Evolutionary conservation across 2,113 vertebrate genomes (phyloP).

Genomic region (Merops nubicus): DNA sequence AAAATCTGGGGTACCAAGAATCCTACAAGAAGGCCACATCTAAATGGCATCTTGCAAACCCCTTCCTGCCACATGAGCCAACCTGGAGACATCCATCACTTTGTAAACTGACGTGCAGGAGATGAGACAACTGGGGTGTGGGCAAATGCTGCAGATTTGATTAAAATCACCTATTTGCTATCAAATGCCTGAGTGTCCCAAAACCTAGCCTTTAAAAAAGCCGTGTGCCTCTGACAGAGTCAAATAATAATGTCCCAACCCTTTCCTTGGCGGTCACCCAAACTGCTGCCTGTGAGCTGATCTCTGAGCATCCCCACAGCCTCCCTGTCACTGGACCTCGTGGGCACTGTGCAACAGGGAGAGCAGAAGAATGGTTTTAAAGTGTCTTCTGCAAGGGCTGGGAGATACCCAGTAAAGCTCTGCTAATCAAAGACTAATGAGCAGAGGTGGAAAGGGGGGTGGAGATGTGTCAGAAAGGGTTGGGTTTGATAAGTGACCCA

Average conservation of each 20-base stretch:
- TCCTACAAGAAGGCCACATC: not conserved
- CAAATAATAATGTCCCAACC: not conserved
- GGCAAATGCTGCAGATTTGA: not conserved
- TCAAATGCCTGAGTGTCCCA: not conserved
- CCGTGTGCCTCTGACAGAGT: not conserved
- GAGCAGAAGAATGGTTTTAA: not conserved
- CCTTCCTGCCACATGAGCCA: not conserved
- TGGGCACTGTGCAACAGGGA: rapidly evolving
- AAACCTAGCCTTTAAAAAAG: not conserved
- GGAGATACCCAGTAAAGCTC: not conserved
- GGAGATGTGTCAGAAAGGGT: rapidly evolving
- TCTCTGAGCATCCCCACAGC: not conserved
- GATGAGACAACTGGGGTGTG: not conserved
- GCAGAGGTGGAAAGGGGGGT: not conserved
- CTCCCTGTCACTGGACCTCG: rapidly evolving
- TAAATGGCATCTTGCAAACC: not conserved
- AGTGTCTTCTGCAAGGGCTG: not conserved
- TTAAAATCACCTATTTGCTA: not conserved
- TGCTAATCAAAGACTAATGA: not conserved
- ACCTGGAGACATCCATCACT: not conserved
- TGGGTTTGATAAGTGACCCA: not conserved
- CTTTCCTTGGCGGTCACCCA: not conserved
- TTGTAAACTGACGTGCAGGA: not conserved
- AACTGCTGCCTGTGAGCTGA: not conserved
- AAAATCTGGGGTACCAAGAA: not conserved